Evolutionary conservation across 2,113 vertebrate genomes (phyloP).

Genomic region (Thalassarche chlororhynchos): DNA sequence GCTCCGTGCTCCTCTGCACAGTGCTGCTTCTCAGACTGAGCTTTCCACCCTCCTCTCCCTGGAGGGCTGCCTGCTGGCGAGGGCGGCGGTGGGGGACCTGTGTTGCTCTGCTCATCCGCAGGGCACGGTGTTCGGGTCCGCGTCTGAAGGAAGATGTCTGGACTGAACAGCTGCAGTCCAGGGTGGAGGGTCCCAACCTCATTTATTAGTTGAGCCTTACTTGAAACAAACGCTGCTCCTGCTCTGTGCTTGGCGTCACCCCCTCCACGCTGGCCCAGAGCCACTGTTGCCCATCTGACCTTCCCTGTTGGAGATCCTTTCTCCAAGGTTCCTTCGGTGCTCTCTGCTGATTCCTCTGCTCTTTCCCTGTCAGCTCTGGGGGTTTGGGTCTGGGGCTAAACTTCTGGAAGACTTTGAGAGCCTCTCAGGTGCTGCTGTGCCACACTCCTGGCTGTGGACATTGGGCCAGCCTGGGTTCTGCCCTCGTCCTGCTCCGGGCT

Average conservation of each 20-base stretch:
- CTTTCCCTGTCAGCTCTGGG: not conserved
- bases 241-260: not conserved
- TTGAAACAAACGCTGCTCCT: not conserved
- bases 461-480: not conserved
- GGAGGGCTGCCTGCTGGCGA: not conserved
- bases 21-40: not conserved
- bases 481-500: fast-evolving
- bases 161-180: no score
- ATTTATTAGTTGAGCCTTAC: not conserved
- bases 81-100: not conserved
- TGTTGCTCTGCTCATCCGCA: not conserved
- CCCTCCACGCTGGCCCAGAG: fast-evolving
- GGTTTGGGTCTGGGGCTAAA: not conserved
- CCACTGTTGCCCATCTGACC: not conserved
- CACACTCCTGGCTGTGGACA: not conserved
- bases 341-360: not conserved
- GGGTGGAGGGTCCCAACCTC: not conserved
- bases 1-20: not conserved
- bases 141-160: not conserved
- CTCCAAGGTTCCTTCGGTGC: not conserved
- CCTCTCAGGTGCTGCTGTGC: not conserved
- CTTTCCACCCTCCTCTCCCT: not conserved
- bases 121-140: fast-evolving
- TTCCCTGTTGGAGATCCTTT: not conserved
- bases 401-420: not conserved